Base-by-base conservation (phyloP, 2,797 vertebrate genomes). In the Esox masquinongy region DNA sequence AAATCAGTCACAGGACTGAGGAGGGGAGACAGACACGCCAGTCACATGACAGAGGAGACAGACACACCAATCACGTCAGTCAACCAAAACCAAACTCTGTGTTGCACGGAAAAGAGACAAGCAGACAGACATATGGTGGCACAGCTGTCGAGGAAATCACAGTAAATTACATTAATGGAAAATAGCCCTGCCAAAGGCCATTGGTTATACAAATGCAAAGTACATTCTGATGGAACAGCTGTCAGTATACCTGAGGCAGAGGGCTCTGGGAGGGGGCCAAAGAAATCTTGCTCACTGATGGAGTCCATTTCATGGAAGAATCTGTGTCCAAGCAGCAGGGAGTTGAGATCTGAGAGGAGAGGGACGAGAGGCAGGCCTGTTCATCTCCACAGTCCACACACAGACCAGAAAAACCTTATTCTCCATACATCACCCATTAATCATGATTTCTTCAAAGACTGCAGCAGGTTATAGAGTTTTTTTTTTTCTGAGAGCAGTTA, bases 181-280 rank as follows among this genome's bases (percentile, higher is more conserved):
- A 61, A 61, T 12, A 26, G 56, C 22, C 19, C n/a, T 59, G n/a
- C 8, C 53, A 59, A 59, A 29, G 24, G 14, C 26, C 63, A 66
- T 31, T 31, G 63, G 29, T 31, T 9, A 2, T 31, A 31, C 16
- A 66, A 29, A 66, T 34, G 15, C 63, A 70, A 29, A 7, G 22
- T 74, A 66, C 2, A 29, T 70, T 59, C 72, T 67, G 70, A 47
- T 47, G 53, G 69, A 51, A 79, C 17, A 34, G 76, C 43, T 72
- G 36, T 47, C 3, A 0, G 15, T 61, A 24, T 93, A 98, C 97
- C 96, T 94, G 95, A 94, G 75, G 92, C 86, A 24, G 93, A 95
- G 1, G 95, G 95, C 79, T 97, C 95, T 72, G 94, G 93, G 71
- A 96, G 86, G 1, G 95, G 95, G 74, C 91, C 95, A 74, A 95